Base-by-base conservation (phyloP, 2,888 invertebrate species). In the Mantis religiosa region DNA sequence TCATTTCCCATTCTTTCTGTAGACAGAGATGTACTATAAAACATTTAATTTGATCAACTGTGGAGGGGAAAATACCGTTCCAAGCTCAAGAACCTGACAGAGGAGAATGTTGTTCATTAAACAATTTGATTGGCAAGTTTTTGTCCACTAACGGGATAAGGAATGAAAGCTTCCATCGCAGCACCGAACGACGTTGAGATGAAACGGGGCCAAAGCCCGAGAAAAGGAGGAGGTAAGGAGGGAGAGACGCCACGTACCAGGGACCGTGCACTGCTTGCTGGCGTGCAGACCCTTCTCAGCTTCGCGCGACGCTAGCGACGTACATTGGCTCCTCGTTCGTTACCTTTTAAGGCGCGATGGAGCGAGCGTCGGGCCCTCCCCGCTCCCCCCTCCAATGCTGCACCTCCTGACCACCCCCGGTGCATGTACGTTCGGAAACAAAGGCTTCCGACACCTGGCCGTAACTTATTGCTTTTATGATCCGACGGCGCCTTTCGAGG, bases 281-380 rank as follows among this genome's bases (percentile, higher is more conserved):
- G 47, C 27, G 85, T 28, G 86, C 86, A 87, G 87, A 87, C 87
- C 87, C 87, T 87, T 87, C 87, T 87, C 87, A 87, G 41, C 82
- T 71, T 71, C 54, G 54, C 54, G 54, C 54, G 54, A 71, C 54
- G 54, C 54, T 71, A 71, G 54, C 54, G 54, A 71, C 54, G 54
- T 71, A 71, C 54, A 71, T 71, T 71, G 54, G 54, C 54, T 71
- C 54, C 54, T 87, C 87, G 87, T 82, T 82, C 87, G 87, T 82
- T 87, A 28, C 87, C 87, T 87, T 87, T 87, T 87, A 87, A 27
- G 87, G 87, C 82, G 87, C 87, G 87, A 87, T 82, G 87, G 28
- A 87, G 87, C 47, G 34, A 30, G 82, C 82, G 81, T 34, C 87
- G 25, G 30, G n/a, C n/a, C 9, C 82, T 34, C 87, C 41, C 87